Base-by-base conservation (phyloP, 2,113 vertebrate genomes). In the Nothocercus julius region DNA sequence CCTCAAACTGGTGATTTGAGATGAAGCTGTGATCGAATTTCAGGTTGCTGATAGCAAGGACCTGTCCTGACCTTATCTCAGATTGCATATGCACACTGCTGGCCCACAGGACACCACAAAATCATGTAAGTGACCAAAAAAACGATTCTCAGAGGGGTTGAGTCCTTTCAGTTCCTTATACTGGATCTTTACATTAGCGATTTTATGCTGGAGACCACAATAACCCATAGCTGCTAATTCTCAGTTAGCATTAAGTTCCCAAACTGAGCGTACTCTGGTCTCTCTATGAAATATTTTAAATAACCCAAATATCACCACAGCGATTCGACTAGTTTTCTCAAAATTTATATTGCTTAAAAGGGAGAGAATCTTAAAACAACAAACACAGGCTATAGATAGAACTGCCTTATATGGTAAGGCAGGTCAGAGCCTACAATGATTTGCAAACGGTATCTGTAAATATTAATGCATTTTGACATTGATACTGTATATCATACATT, bases 381-480 rank as follows among this genome's bases (percentile, higher is more conserved):
- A 85, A 70, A 85, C 30, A 73, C 17, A 40, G 15, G 4, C 27
- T 70, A 14, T 11, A 62, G 42, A 24, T 56, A 79, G 11, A 17
- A 44, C 17, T 84, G 81, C 81, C 54, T 90, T 88, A 42, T 44
- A 74, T 7, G 32, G 68, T 53, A 92, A 86, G 74, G 42, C 54
- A 90, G 81, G 56, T 70, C 21, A 0, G 5, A 73, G 28, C 58
- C 86, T 74, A 69, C 80, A 47, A 87, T 20, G 45, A 88, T 86
- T 90, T 96, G 85, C 80, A 94, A 95, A 80, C 54, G 24, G 22
- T 74, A 58, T 75, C 82, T 92, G 85, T 91, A 95, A 96, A 93
- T 93, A 96, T 92, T 95, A 95, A 96, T 90, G 92, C 44, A 82
- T 91, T 94, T 87, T 83, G 93, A 92, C 77, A 94, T 28, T 80